Evolutionary conservation across 2,888 invertebrate species (phyloP).

Genomic region (Standfussiana lucernea): DNA sequence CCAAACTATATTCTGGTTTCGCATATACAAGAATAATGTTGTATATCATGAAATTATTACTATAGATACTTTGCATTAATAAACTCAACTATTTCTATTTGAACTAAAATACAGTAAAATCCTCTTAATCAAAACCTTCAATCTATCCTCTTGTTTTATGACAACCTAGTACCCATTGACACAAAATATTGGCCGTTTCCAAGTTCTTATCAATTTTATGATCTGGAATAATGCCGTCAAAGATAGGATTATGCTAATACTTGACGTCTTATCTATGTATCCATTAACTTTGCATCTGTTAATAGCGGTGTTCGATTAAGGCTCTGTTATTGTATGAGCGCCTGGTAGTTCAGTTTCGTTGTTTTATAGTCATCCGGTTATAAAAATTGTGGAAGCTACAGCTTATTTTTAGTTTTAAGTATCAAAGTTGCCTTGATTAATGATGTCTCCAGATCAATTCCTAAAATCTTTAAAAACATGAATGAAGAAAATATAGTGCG

Average conservation of each 20-base stretch:
- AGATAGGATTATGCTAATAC: slow-evolving; percentile 64
- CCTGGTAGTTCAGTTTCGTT: slow-evolving; percentile 32
- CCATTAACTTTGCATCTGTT: slow-evolving; percentile 58
- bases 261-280: slow-evolving; percentile 51
- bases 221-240: slow-evolving; percentile 43
- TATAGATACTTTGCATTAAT: neutral
- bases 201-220: slow-evolving; percentile 45
- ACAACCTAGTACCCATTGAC: slow-evolving; percentile 31
- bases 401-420: neutral
- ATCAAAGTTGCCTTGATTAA: neutral
- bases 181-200: slow-evolving; percentile 41
- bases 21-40: too few relatives aligned
- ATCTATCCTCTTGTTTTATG: slow-evolving; percentile 37
- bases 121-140: neutral
- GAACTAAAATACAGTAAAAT: neutral
- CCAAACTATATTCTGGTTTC: too few relatives aligned
- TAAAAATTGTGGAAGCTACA: neutral
- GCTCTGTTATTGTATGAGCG: slow-evolving; percentile 13
- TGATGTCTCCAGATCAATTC: neutral
- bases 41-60: neutral
- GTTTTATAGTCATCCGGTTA: slow-evolving; percentile 5
- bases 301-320: slow-evolving; percentile 47
- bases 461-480: neutral
- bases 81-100: too few relatives aligned
- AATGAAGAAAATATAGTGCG: neutral